phyloP scores from a whole-genome alignment of 2,888 invertebrate species.

The Rhogogaster chlorosoma region DNA sequence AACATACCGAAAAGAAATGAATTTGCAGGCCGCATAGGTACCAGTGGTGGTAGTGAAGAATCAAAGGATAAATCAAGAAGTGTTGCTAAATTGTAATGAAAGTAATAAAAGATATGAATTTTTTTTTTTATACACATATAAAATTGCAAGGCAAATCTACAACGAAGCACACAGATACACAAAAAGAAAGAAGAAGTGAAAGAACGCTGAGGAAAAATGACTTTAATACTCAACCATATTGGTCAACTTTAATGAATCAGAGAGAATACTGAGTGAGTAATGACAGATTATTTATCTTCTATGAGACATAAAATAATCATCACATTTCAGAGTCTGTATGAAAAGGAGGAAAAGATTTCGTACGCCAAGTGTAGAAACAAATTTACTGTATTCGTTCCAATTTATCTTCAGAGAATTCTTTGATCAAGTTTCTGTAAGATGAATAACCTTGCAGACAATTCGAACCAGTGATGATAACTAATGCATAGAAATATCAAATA shows the following conservation, averaged over 20 bases:
- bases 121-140: not conserved
- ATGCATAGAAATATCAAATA: not conserved
- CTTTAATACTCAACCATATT: not conserved
- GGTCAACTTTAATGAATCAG: not conserved
- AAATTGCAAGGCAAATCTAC: not conserved
- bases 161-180: not conserved
- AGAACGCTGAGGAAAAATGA: not conserved
- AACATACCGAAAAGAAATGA: slow-evolving; percentile 30
- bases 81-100: slow-evolving; percentile 17
- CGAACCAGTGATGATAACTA: not conserved
- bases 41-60: slow-evolving; percentile 27
- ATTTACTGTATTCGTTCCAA: not conserved
- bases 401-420: not conserved
- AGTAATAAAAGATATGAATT: slow-evolving; percentile 29
- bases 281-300: not conserved
- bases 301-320: slow-evolving; percentile 1
- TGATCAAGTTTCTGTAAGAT: not conserved
- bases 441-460: not conserved
- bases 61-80: slow-evolving; percentile 46
- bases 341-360: not conserved
- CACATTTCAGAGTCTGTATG: not conserved
- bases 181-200: not conserved
- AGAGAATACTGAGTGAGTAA: not conserved
- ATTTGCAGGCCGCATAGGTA: slow-evolving; percentile 17
- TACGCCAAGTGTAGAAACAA: not conserved